A percentile compares a stretch with the other conserved stretches of the same genome.
Evolutionary conservation across 2,797 vertebrate species (phyloP).

Genomic region (Typhlichthys eigenmanni): DNA sequence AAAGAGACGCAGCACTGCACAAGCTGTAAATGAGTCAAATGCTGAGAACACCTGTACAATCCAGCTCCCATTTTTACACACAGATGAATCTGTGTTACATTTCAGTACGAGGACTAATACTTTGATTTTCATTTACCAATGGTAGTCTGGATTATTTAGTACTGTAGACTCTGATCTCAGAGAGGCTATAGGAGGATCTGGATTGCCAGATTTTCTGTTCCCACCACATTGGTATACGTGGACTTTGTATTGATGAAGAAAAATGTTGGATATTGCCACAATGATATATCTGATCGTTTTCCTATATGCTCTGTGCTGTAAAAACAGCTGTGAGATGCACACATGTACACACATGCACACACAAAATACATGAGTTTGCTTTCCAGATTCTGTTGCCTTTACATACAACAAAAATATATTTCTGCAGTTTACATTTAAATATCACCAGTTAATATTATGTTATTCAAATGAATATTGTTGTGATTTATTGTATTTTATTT

Average conservation of each 20-base stretch:
- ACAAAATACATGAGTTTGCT: slow-evolving; percentile 51
- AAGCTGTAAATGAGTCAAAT: slow-evolving; percentile 19
- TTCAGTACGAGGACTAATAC: slow-evolving; percentile 69
- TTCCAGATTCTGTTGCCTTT: slow-evolving; percentile 63
- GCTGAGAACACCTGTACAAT: slow-evolving; percentile 33
- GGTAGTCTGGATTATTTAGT: slow-evolving; percentile 64
- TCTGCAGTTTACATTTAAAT: slow-evolving; percentile 72
- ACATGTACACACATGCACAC: neutral
- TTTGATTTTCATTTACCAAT: slow-evolving; percentile 54
- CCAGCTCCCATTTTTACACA: slow-evolving; percentile 46
- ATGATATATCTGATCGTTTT: slow-evolving; percentile 52
- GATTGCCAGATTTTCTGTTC: slow-evolving; percentile 57
- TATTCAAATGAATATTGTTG: slow-evolving; percentile 74
- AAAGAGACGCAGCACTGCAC: neutral
- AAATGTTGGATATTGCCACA: slow-evolving; percentile 35
- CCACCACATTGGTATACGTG: slow-evolving; percentile 39
- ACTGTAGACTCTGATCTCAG: slow-evolving; percentile 59
- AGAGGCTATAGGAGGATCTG: slow-evolving; percentile 49
- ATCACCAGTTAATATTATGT: slow-evolving; percentile 78
- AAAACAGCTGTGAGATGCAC: slow-evolving; percentile 48
- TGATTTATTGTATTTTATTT: slow-evolving; percentile 70
- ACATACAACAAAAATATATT: slow-evolving; percentile 53
- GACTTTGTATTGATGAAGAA: slow-evolving; percentile 31
- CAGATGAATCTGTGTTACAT: slow-evolving; percentile 35
- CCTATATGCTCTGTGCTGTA: slow-evolving; percentile 67